Conservation (phyloP, 2,888 invertebrate genomes). For the Pharmacophagus antenor region DNA sequence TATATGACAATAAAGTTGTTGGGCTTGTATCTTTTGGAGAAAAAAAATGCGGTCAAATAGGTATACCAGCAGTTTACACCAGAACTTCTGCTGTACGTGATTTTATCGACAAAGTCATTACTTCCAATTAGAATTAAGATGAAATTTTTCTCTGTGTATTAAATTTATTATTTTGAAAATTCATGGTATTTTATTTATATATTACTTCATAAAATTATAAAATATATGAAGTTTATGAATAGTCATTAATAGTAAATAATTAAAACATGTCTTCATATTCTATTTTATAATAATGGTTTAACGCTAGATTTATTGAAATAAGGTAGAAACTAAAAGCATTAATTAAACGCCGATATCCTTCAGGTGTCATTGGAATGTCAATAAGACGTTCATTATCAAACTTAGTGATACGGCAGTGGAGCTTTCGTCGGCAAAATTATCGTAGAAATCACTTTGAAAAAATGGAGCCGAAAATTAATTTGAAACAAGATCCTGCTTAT, state of each 20-base stretch:
- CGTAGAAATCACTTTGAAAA: conserved; percentile 44
- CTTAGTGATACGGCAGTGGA: conserved; percentile 46
- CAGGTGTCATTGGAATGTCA: conserved; percentile 76
- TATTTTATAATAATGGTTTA: too few relatives aligned
- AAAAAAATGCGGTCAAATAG: conserved; percentile 6
- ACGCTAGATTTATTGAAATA: neutral
- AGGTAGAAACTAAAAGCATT: conserved; percentile 28
- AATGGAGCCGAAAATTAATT: conserved; percentile 71
- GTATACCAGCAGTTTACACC: conserved; percentile 10
- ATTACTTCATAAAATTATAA: too few relatives aligned
- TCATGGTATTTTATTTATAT: too few relatives aligned
- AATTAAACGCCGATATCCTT: conserved; percentile 70
- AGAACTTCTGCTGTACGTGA: conserved; percentile 11
- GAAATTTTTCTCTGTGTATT: too few relatives aligned
- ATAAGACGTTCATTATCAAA: conserved; percentile 67
- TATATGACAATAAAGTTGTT: conserved; percentile 24
- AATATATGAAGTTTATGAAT: too few relatives aligned
- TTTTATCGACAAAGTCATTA: conserved; percentile 29
- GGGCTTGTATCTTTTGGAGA: conserved; percentile 30
- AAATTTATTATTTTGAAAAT: too few relatives aligned
- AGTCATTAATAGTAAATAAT: too few relatives aligned
- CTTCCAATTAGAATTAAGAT: too few relatives aligned
- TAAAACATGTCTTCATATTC: too few relatives aligned
- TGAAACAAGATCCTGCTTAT: conserved; percentile 84
- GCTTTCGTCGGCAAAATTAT: conserved; percentile 39